These are phyloP conservation scores for Rana temporaria DNA, from an alignment of 2,113 vertebrate species.

Conservation along the genomic window DNA sequence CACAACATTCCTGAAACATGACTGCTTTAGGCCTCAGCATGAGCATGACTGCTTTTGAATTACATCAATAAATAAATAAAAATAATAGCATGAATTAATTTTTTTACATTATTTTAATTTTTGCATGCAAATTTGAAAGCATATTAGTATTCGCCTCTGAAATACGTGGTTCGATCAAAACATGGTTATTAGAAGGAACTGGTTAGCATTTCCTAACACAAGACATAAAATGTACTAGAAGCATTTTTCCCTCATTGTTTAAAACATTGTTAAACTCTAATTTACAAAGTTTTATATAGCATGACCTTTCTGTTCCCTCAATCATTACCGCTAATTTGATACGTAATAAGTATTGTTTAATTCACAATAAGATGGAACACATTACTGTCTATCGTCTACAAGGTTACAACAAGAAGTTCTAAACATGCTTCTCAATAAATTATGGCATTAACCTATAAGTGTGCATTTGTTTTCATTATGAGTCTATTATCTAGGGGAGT, in stretches of 20 bases:
- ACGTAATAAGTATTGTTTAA: slow-evolving; percentile 31
- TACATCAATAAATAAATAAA: no score
- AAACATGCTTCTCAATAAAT: slow-evolving; percentile 52
- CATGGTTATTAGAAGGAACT: slow-evolving; percentile 38
- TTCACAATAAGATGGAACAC: slow-evolving; percentile 48
- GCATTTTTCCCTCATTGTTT: slow-evolving; percentile 27
- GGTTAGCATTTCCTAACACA: slow-evolving; percentile 21
- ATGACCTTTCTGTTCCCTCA: slow-evolving; percentile 43
- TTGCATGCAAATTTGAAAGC: neutral
- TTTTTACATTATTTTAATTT: no score
- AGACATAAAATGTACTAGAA: slow-evolving; percentile 29
- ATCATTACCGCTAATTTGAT: slow-evolving; percentile 51
- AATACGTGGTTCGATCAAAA: slow-evolving; percentile 35
- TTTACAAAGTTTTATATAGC: slow-evolving; percentile 43
- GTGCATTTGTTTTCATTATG: slow-evolving; percentile 55
- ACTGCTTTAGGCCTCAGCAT: no score
- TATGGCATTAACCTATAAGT: slow-evolving; percentile 52
- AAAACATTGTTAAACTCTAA: slow-evolving; percentile 36
- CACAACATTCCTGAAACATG: no score
- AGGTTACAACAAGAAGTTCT: slow-evolving; percentile 36
- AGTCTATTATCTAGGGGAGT: slow-evolving; percentile 33
- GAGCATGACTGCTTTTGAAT: no score
- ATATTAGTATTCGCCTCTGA: slow-evolving; percentile 1
- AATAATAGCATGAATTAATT: no score
- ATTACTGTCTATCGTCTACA: slow-evolving; percentile 42